phyloP scores from a whole-genome alignment of 2,113 vertebrate species.

The Donacobius atricapilla region DNA sequence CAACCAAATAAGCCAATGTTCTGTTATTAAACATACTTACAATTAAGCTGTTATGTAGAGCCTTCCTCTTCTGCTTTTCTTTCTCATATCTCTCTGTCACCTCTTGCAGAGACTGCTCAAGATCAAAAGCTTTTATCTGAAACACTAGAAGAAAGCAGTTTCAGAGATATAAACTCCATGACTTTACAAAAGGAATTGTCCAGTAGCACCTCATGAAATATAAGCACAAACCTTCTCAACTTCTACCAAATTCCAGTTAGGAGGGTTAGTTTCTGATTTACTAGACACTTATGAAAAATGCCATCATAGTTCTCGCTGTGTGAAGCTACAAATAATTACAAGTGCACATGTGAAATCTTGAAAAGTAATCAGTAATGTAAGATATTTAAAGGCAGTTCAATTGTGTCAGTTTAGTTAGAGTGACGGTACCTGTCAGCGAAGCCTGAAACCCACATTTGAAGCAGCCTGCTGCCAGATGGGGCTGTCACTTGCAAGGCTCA shows the following conservation, averaged over 20 bases:
- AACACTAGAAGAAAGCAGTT: constrained; percentile 45
- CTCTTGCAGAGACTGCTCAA: constrained; percentile 60
- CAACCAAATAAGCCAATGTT: background rate
- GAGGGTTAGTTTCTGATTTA: background rate
- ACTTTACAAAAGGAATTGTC: background rate
- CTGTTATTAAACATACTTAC: constrained; percentile 33
- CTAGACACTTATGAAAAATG: background rate
- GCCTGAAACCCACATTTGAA: background rate
- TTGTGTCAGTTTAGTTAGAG: background rate
- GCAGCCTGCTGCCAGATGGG: background rate
- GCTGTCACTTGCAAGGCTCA: background rate
- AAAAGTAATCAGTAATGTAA: background rate
- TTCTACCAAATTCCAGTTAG: background rate
- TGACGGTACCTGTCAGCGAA: background rate
- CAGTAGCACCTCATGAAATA: background rate
- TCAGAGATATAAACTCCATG: background rate
- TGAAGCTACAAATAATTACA: background rate
- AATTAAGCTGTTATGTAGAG: constrained; percentile 67
- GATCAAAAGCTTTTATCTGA: constrained; percentile 32
- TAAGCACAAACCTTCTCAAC: background rate
- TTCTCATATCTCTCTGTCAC: constrained; percentile 28
- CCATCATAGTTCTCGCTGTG: background rate
- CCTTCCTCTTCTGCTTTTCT: constrained; percentile 60
- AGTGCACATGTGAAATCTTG: background rate
- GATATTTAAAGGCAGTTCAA: background rate